A percentile compares a stretch with the other conserved stretches of the same genome.
These are phyloP conservation scores for Lithophane leautieri DNA, from an alignment of 2,888 invertebrate species.

Conservation along the genomic window DNA sequence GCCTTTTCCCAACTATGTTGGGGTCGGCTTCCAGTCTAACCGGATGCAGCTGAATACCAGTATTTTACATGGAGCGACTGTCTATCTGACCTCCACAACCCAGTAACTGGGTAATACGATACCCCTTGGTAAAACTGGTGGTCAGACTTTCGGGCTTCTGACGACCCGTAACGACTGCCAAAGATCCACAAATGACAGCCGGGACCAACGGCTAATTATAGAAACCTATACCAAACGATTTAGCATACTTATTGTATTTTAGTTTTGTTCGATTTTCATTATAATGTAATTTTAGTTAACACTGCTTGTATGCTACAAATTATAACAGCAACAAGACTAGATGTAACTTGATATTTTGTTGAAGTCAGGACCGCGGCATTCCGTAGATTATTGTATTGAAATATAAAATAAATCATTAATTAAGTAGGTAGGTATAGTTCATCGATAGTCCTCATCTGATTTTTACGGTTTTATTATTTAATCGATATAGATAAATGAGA, in stretches of 20 bases:
- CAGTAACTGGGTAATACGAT: too few relatives aligned
- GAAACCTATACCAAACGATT: constrained; percentile 8
- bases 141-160: too few relatives aligned
- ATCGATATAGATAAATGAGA: background rate
- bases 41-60: too few relatives aligned
- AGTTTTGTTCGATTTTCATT: constrained; percentile 31
- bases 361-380: background rate
- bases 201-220: too few relatives aligned
- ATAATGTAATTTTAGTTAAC: constrained; percentile 19
- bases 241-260: constrained; percentile 37
- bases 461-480: background rate
- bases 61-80: too few relatives aligned
- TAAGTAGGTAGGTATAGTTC: background rate
- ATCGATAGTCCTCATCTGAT: background rate
- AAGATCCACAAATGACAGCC: too few relatives aligned
- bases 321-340: background rate
- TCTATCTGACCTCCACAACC: too few relatives aligned
- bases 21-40: too few relatives aligned
- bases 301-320: background rate
- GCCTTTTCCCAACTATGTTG: too few relatives aligned
- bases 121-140: too few relatives aligned
- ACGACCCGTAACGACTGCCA: too few relatives aligned
- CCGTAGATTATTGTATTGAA: constrained; percentile 1
- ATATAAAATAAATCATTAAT: constrained; percentile 12
- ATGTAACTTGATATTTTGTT: constrained; percentile 39